phyloP scores from a whole-genome alignment of 1,140 invertebrate genomes.

The Akabosia matsudoensis region DNA sequence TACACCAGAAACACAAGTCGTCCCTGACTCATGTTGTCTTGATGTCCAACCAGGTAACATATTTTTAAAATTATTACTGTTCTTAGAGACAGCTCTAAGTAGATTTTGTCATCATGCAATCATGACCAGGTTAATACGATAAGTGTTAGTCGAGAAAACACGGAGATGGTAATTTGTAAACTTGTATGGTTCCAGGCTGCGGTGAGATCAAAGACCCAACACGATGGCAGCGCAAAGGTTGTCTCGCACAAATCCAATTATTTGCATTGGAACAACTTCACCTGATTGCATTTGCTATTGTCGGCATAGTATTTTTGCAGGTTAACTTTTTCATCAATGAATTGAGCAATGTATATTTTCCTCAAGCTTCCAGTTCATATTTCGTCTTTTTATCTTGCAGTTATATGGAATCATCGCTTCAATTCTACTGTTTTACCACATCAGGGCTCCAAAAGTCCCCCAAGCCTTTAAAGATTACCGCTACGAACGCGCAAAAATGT shows the following conservation, averaged over 20 bases:
- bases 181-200: slow-evolving; percentile 39
- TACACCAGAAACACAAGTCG: slow-evolving; percentile 69
- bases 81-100: background rate
- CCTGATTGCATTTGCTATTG: slow-evolving; percentile 49
- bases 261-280: slow-evolving; percentile 51
- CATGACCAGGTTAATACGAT: background rate
- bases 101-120: background rate
- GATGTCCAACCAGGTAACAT: slow-evolving; percentile 28
- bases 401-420: slow-evolving; percentile 45
- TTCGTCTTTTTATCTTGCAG: slow-evolving; percentile 20
- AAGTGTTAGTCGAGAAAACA: too few relatives aligned
- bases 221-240: slow-evolving; percentile 47
- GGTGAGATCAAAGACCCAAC: slow-evolving; percentile 37
- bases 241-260: slow-evolving; percentile 49
- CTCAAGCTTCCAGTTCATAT: background rate
- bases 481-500: slow-evolving; percentile 41
- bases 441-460: slow-evolving; percentile 30
- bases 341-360: too few relatives aligned
- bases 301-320: slow-evolving; percentile 51
- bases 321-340: too few relatives aligned
- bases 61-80: background rate
- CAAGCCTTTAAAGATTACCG: slow-evolving; percentile 36
- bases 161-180: background rate
- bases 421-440: slow-evolving; percentile 41
- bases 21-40: slow-evolving; percentile 78